A percentile compares a stretch with the other conserved stretches of the same genome.
phyloP scores from a whole-genome alignment of 2,113 vertebrate genomes.

The Tetrax tetrax region DNA sequence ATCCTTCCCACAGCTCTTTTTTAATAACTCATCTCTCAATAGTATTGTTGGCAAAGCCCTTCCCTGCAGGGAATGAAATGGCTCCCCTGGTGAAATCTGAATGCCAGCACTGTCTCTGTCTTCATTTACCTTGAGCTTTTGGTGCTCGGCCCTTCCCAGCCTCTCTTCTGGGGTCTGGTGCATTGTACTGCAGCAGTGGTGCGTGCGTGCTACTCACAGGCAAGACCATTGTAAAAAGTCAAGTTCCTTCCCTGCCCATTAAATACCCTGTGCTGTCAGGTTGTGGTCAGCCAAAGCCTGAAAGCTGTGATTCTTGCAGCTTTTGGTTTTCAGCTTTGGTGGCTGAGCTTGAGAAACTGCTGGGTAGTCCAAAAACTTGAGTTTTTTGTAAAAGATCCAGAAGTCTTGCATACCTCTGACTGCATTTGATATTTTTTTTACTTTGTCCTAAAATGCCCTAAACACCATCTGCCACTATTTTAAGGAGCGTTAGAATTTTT shows the following conservation, averaged over 20 bases:
- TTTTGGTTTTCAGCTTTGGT: background rate
- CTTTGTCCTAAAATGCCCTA: background rate
- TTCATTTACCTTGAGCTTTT: background rate
- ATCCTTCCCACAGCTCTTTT: slow-evolving; percentile 21
- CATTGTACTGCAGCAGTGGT: rapidly evolving
- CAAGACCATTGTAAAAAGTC: background rate
- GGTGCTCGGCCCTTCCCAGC: background rate
- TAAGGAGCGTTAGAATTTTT: background rate
- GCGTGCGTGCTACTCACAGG: rapidly evolving
- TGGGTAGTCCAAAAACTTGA: background rate
- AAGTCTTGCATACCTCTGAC: background rate
- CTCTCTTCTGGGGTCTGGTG: background rate
- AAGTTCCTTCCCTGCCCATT: background rate
- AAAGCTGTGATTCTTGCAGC: background rate
- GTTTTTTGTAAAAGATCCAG: background rate
- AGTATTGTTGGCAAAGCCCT: background rate
- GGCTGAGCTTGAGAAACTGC: background rate
- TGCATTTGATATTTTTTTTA: background rate
- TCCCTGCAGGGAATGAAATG: background rate
- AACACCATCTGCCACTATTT: background rate
- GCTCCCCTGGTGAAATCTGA: background rate
- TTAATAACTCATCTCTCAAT: background rate
- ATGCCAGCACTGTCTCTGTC: background rate
- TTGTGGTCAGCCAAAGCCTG: background rate
- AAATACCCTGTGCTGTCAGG: rapidly evolving